Percentiles rank a stretch among this genome's conserved stretches.
phyloP scores from a whole-genome alignment of 64 coral and sea anemone genomes.

The Actinia equina region DNA sequence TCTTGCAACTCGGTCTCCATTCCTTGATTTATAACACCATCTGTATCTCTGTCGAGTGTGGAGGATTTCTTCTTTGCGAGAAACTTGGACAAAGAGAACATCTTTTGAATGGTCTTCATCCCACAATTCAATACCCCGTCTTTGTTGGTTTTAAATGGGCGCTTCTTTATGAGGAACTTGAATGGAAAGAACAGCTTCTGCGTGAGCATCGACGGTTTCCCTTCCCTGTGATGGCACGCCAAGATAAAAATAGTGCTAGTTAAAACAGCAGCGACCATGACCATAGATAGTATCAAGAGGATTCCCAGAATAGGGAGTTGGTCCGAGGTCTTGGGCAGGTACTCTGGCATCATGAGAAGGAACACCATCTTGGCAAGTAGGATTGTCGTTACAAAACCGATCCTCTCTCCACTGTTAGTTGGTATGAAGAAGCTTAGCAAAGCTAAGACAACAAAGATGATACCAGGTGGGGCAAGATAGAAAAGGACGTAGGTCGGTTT shows the following conservation, averaged over 20 bases:
- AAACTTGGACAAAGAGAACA: too few relatives aligned
- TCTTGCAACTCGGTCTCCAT: not conserved
- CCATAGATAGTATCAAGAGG: slow-evolving; percentile 18
- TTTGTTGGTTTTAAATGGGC: not conserved
- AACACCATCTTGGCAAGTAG: slow-evolving; percentile 48
- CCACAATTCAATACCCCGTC: too few relatives aligned
- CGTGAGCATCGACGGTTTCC: not conserved
- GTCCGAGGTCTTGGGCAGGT: slow-evolving; percentile 43
- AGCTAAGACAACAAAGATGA: slow-evolving; percentile 19
- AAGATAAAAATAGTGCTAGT: slow-evolving; percentile 31
- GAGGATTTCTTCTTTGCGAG: not conserved
- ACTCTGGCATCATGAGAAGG: slow-evolving; percentile 38
- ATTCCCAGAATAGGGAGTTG: slow-evolving; percentile 49
- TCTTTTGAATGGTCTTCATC: too few relatives aligned
- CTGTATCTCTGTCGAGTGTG: too few relatives aligned
- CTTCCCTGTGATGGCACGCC: slow-evolving; percentile 22
- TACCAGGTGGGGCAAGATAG: slow-evolving; percentile 28
- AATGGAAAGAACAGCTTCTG: slow-evolving; percentile 6
- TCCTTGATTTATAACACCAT: not conserved
- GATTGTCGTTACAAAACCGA: slow-evolving; percentile 58
- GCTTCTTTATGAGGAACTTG: not conserved
- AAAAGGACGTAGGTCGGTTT: slow-evolving; percentile 40
- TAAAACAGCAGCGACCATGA: slow-evolving; percentile 30
- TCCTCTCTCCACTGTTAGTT: slow-evolving; percentile 54
- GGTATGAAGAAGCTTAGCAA: slow-evolving; percentile 41